These are phyloP conservation scores for Epistrophella euchroma DNA, from an alignment of 2,888 invertebrate genomes.

Conservation along the genomic window DNA sequence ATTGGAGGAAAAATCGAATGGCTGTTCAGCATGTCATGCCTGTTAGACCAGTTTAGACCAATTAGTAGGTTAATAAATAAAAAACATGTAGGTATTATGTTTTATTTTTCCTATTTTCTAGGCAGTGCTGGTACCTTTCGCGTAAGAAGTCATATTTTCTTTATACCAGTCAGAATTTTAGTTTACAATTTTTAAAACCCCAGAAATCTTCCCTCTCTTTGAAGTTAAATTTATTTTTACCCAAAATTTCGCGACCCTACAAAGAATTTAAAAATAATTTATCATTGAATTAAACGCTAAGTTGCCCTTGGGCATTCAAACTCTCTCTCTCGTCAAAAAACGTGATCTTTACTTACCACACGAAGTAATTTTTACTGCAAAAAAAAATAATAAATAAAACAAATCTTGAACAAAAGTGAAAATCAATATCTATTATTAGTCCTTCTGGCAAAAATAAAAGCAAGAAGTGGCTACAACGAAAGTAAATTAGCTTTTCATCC, in stretches of 20 bases:
- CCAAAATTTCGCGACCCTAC: not conserved
- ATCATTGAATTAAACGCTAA: not conserved
- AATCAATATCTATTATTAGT: constrained; percentile 14
- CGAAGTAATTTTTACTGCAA: not conserved
- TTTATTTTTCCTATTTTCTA: too few species aligned
- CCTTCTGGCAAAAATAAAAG: not conserved
- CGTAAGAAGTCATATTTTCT: not conserved
- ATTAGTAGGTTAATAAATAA: too few species aligned
- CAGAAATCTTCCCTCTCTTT: not conserved
- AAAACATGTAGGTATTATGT: too few species aligned
- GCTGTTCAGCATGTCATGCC: not conserved
- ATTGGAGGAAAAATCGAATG: not conserved
- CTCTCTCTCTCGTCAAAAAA: too few species aligned
- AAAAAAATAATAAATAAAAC: not conserved
- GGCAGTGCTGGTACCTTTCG: too few species aligned
- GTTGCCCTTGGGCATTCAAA: not conserved
- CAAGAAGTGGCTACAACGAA: not conserved
- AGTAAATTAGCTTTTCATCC: constrained; percentile 23
- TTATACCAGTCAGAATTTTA: not conserved
- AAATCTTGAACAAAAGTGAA: not conserved
- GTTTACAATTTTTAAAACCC: not conserved
- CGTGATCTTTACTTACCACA: constrained; percentile 6
- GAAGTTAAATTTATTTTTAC: too few species aligned
- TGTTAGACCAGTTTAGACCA: too few species aligned
- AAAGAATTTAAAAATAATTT: not conserved